These are phyloP conservation scores for Enchytraeus crypticus DNA, from an alignment of 2,888 invertebrate species.

Conservation along the genomic window DNA sequence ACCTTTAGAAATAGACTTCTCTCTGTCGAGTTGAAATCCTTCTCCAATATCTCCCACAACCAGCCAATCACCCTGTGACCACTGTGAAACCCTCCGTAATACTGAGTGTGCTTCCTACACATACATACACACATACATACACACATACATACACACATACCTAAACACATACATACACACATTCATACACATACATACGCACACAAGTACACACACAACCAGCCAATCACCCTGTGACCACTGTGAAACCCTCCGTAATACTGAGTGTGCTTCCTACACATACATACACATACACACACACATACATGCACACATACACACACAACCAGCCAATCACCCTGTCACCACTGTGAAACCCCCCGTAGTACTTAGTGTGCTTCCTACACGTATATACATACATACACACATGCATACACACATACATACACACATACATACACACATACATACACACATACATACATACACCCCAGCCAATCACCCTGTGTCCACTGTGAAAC, in stretches of 20 bases:
- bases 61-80: conserved; percentile 93
- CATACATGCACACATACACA: no score
- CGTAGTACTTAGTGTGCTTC: conserved; percentile 90
- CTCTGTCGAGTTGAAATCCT: conserved; percentile 86
- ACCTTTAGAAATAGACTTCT: conserved; percentile 65
- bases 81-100: conserved; percentile 98
- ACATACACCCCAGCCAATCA: conserved; percentile 98
- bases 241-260: conserved; percentile 99
- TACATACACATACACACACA: no score
- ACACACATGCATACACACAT: no score
- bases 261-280: conserved; percentile 65
- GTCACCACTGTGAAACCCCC: conserved; percentile 96
- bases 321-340: no score
- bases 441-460: conserved; percentile 91
- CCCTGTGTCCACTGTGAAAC: conserved; percentile 90
- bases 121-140: no score
- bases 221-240: conserved; percentile 90
- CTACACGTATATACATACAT: no score
- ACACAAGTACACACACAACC: no score
- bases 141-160: no score
- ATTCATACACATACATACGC: no score
- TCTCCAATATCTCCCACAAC: conserved; percentile 95
- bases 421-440: conserved; percentile 99
- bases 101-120: conserved; percentile 69
- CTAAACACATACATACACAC: no score